Conservation (phyloP, 2,797 vertebrate species). For the Anguilla obscura region DNA sequence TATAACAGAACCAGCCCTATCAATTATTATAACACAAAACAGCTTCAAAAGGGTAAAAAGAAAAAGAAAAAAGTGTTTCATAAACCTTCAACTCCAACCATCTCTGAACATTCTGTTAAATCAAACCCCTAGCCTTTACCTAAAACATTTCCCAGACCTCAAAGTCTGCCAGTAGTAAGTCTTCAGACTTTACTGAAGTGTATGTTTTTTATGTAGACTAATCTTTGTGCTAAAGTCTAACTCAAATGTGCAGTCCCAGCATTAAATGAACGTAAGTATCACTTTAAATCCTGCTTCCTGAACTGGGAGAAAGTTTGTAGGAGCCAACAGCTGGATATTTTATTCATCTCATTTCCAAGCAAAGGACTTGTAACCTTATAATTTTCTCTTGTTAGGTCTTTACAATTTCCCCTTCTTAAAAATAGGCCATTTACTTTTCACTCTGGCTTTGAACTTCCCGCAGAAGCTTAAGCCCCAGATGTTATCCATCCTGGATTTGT, state of each 20-base stretch:
- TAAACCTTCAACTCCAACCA: not conserved
- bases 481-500: conserved; percentile 68
- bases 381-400: conserved; percentile 72
- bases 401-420: conserved; percentile 60
- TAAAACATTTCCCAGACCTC: not conserved
- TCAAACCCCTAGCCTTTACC: not conserved
- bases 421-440: conserved; percentile 76
- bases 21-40: not conserved
- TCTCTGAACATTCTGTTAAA: not conserved
- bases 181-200: not conserved
- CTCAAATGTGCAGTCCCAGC: not conserved
- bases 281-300: conserved; percentile 24
- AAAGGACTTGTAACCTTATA: conserved; percentile 65
- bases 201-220: not conserved
- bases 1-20: not conserved
- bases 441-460: conserved; percentile 76
- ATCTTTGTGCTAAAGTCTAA: not conserved
- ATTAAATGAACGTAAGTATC: not conserved
- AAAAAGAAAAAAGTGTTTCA: not conserved
- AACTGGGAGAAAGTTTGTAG: conserved; percentile 44
- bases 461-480: conserved; percentile 71
- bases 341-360: conserved; percentile 52
- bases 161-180: not conserved
- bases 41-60: conserved; percentile 2
- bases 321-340: conserved; percentile 45